Evolutionary conservation across 2,888 invertebrate species (phyloP), one percentile per base, ranked within the genome.

Genomic region (Andrena camellia): DNA sequence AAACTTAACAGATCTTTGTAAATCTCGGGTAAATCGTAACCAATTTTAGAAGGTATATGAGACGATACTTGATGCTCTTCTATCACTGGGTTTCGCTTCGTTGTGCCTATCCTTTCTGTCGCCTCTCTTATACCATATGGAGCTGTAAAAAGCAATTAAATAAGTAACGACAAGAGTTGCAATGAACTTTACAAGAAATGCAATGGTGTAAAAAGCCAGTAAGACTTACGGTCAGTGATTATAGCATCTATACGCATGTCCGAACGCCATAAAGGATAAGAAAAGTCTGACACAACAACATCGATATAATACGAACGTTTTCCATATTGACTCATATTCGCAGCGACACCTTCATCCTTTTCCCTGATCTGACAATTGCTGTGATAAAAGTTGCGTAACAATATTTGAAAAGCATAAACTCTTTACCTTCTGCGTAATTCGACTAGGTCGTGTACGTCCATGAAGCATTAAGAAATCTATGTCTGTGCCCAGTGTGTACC

Each of bases 61-160:
- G 96, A 96, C 10, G 95, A 94, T 52, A 96, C 92, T 91, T 97
- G 96, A 83, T 96, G 95, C 33, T 96, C 96, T 6, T 96, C 95
- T 13, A 97, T 95, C 2, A 95, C 95, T 88, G 96, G 96, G 90
- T 96, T 95, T 57, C 95, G 94, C 86, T 95, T 95, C 54, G 89
- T 92, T 6, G 92, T 92, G 35, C 98, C 98, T 62, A 98, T 96
- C 93, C 97, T 97, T 94, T 98, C 98, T 0, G 98, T 97, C 0
- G 99, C 96, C 95, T 99, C 99, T 83, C 99, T 95, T 33, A 99
- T 98, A 42, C 99, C 99, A 95, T 99, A 99, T 0, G 99, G 99
- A 29, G 99, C 99, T 99, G 92, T 1, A 68, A 20, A 69, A 54
- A 42, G 57, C 52, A n/a, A 76, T 63, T 48, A 78, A 64, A 4